A percentile compares a stretch with the other conserved stretches of the same genome.
These are phyloP conservation scores for Chironex yamaguchii DNA, from an alignment of 30 jellyfish, hydroid and myxozoan species.

Conservation along the genomic window DNA sequence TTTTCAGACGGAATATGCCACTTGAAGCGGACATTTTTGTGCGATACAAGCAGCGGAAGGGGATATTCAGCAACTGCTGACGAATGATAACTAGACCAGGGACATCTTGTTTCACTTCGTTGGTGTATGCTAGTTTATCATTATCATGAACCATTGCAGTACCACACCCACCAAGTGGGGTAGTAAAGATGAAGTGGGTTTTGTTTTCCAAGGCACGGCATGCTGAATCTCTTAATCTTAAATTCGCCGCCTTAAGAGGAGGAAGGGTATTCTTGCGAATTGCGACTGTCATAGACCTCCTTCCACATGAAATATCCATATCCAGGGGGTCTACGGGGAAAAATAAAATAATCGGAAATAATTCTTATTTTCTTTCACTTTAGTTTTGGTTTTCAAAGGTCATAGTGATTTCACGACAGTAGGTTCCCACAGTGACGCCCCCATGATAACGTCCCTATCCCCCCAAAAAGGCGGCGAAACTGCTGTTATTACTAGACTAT, in stretches of 20 bases:
- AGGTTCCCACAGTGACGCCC: too few species aligned
- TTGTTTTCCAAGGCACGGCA: slow-evolving; percentile 75
- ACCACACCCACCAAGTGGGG: slow-evolving; percentile 83
- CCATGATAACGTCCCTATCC: too few species aligned
- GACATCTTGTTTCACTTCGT: slow-evolving; percentile 59
- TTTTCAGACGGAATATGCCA: background rate
- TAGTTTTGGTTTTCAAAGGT: too few species aligned
- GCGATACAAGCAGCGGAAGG: slow-evolving; percentile 77
- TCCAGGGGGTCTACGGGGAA: background rate
- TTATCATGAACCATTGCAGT: slow-evolving; percentile 57
- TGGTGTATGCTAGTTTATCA: slow-evolving; percentile 73
- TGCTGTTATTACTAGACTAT: too few species aligned
- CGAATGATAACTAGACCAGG: slow-evolving; percentile 68
- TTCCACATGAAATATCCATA: background rate
- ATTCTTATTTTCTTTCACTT: too few species aligned
- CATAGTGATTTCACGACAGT: too few species aligned
- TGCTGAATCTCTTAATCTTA: slow-evolving; percentile 70
- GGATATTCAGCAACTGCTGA: slow-evolving; percentile 59
- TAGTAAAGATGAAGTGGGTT: slow-evolving; percentile 71
- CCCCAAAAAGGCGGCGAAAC: too few species aligned
- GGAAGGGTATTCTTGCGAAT: background rate
- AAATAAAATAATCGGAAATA: too few species aligned
- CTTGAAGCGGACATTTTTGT: background rate
- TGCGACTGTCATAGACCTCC: background rate
- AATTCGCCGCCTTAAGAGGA: background rate